Evolutionary conservation across 64 coral and sea anemone species (phyloP).

Genomic region (Anthopleura sola): DNA sequence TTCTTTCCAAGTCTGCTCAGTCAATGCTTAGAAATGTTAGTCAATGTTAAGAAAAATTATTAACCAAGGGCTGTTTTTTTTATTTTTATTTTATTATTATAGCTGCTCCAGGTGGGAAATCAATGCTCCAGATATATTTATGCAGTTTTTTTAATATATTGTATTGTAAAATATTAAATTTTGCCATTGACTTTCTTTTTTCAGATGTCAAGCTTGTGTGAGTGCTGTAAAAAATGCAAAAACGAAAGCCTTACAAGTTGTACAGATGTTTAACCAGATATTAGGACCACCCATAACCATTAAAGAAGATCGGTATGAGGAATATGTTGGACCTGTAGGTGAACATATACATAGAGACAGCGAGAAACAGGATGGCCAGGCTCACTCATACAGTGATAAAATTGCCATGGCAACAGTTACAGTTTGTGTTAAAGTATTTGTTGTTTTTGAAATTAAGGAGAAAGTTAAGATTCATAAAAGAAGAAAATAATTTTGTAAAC

Average conservation of each 20-base stretch:
- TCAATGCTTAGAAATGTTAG: no score
- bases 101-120: no score
- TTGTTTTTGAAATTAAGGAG: constrained; percentile 83
- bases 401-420: constrained; percentile 73
- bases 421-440: constrained; percentile 82
- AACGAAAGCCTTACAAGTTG: constrained; percentile 89
- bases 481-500: constrained; percentile 18
- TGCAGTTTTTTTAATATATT: no score
- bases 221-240: constrained; percentile 90
- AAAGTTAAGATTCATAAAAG: constrained; percentile 61
- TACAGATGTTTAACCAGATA: constrained; percentile 85
- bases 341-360: neutral
- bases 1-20: no score
- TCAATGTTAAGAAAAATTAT: no score
- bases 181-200: neutral
- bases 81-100: no score
- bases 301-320: constrained; percentile 76
- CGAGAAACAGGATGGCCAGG: constrained; percentile 13
- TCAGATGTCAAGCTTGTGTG: constrained; percentile 90
- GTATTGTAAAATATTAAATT: no score
- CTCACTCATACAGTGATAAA: constrained; percentile 68
- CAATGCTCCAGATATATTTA: no score
- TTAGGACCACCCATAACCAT: constrained; percentile 81
- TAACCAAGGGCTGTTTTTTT: no score
- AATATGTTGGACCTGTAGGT: constrained; percentile 38